Evolutionary conservation across 2,113 vertebrate genomes (phyloP), one percentile per base, ranked within the genome.

Genomic region (Thamnophis sirtalis): DNA sequence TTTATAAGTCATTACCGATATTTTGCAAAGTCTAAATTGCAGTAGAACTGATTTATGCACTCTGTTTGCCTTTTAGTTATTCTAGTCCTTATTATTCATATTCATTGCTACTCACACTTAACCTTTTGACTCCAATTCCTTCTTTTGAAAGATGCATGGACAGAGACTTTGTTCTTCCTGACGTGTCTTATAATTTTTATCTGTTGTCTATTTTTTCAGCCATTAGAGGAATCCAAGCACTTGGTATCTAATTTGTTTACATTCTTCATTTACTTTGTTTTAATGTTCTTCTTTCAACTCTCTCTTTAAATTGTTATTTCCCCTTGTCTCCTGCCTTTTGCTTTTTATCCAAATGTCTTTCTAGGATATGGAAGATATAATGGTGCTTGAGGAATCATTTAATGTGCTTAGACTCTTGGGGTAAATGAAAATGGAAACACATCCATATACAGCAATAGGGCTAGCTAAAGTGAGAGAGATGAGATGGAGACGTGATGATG

Each of bases 211-310:
- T 97, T 96, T 96, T 97, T 96, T 94, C 94, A 97, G 95, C 95
- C 96, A 97, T 98, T 98, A 98, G 97, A 97, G 96, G 94, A 93
- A 96, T 95, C 94, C 85, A 95, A 94, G 54, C 95, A 96, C 93
- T 96, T 95, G 93, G 91, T 97, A 95, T 97, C 95, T 95, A 97
- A 97, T 98, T 96, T 98, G 97, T 98, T 98, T 98, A 97, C 97
- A 98, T 98, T 98, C 97, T 97, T 97, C 94, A 95, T 96, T 97
- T 97, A 97, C 97, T 97, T 97, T 96, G 96, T 96, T 96, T 96
- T 95, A 96, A 96, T 95, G 95, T 94, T 96, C 96, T 96, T 96
- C 95, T 96, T 95, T 96, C 89, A 94, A 96, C 86, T 96, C 95
- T 90, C 89, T 90, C 49, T 68, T 60, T 50, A 58, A 58, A 87